Evolutionary conservation across 2,113 vertebrate genomes (phyloP).

Genomic region (Cryptotis parvus): DNA sequence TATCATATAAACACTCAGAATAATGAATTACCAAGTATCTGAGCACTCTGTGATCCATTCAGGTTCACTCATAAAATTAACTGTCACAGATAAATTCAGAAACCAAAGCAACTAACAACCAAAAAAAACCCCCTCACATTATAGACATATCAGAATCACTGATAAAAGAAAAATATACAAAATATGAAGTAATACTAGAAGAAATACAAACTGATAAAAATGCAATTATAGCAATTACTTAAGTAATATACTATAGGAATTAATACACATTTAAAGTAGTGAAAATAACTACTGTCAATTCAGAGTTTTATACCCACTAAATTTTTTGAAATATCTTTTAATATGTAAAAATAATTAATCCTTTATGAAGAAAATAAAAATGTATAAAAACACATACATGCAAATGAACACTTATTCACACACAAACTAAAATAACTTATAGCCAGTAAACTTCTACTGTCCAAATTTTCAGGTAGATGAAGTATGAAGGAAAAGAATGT

Average conservation of each 20-base stretch:
- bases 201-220: neutral
- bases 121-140: neutral
- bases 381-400: neutral
- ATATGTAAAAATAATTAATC: neutral
- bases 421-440: neutral
- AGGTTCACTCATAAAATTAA: neutral
- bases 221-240: neutral
- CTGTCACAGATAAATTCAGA: neutral
- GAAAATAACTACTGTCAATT: neutral
- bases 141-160: neutral
- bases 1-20: neutral
- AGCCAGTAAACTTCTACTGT: neutral
- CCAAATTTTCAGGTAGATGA: neutral
- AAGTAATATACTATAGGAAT: neutral
- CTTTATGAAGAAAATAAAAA: neutral
- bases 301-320: neutral
- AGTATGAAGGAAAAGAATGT: neutral
- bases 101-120: neutral
- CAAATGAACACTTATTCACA: neutral
- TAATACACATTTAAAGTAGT: neutral
- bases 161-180: neutral
- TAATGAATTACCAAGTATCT: neutral
- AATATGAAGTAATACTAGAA: neutral
- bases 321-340: neutral
- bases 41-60: neutral